Base-by-base conservation (phyloP, 2,797 vertebrate species). In the Molossus alvarezi region DNA sequence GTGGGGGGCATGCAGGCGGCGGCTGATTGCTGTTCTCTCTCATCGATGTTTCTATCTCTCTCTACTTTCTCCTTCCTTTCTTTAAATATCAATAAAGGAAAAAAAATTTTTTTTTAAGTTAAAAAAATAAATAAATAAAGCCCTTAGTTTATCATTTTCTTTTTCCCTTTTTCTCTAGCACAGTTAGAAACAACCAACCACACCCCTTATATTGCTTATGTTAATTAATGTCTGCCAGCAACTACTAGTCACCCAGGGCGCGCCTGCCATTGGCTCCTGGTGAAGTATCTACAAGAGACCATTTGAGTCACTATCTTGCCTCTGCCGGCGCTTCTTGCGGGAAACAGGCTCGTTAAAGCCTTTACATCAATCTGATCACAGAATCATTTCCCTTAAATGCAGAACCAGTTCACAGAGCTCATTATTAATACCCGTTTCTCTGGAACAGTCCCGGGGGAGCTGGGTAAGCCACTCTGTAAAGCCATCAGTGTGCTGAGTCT, bases 341-440 rank as follows among this genome's bases (percentile, higher is more conserved):
- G 72, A 69, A 71, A 62, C 5, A 57, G 15, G 9, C 4, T 81
- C 57, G 58, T 29, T 27, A 27, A 33, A 55, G 12, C 4, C 20
- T 80, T 84, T 93, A 71, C 27, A 77, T 53, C 51, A 86, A 53
- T 73, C 79, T 89, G 58, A 33, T 58, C 25, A 86, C 51, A 90
- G 69, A 75, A 83, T 9, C 15, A 13, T 18, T 71, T 62, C 45
- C 33, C 48, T 51, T 48, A 53, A 57, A 53, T 7, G 11, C 13
- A 58, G 58, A 86, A 79, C 20, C 21, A 18, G 37, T 76, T 69
- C 45, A 86, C 13, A 27, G 21, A 90, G 64, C 29, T 92, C 57
- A 5, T 82, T 10, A 21, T 82, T 67, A 65, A 25, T 29, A n/a
- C 29, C 57, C 6, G 13, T 29, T 73, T 45, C n/a, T n/a, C 48